These are phyloP conservation scores for Chiroxiphia lanceolata DNA, from an alignment of 2,797 vertebrate genomes.

Conservation along the genomic window DNA sequence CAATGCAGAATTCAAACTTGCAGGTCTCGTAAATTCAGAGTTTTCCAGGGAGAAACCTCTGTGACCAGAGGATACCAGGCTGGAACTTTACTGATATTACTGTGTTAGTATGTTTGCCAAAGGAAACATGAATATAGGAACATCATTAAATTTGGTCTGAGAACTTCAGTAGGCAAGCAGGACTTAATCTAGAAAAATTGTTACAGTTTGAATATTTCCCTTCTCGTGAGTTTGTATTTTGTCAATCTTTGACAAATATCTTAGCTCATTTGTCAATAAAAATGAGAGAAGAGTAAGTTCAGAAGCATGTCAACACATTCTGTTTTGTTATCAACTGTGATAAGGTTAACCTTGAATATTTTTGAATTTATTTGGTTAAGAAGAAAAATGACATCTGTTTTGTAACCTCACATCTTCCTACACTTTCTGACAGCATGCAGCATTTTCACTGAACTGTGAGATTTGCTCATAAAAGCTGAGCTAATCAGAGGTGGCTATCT, in stretches of 20 bases:
- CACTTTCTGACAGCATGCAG: constrained; percentile 43
- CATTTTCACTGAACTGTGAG: constrained; percentile 37
- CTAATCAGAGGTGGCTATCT: constrained; percentile 66
- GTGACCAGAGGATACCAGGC: neutral
- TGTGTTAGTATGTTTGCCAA: neutral
- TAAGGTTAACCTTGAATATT: constrained; percentile 54
- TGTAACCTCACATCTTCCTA: constrained; percentile 65
- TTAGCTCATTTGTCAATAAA: constrained; percentile 22
- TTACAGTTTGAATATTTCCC: neutral
- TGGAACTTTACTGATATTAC: neutral
- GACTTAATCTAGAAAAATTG: neutral
- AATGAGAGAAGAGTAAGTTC: neutral
- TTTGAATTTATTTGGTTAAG: constrained; percentile 42
- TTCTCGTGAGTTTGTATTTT: neutral
- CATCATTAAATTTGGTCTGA: neutral
- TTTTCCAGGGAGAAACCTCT: neutral
- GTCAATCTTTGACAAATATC: neutral
- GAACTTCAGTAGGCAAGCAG: neutral
- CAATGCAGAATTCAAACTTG: neutral
- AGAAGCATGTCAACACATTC: constrained; percentile 48
- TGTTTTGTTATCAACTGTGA: constrained; percentile 41
- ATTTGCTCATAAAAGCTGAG: constrained; percentile 53
- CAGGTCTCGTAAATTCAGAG: neutral
- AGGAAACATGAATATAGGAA: neutral
- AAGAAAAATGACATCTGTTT: constrained; percentile 64